Conservation (phyloP, 2,113 vertebrate genomes). For the Noctilio leporinus region DNA sequence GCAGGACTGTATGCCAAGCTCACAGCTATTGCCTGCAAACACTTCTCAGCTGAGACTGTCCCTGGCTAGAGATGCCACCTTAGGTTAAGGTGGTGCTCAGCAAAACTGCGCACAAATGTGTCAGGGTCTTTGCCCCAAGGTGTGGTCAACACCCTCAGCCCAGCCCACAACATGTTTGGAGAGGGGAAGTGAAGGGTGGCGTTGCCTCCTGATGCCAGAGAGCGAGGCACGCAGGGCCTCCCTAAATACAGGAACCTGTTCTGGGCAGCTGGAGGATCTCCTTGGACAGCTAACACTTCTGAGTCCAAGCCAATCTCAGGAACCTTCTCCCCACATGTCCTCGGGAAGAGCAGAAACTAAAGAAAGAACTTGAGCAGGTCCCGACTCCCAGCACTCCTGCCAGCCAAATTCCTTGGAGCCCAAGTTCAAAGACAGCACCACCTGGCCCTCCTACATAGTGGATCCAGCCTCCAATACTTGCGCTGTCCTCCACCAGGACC, state of each 20-base stretch:
- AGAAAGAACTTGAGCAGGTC: constrained; percentile 73
- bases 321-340: constrained; percentile 73
- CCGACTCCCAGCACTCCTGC: constrained; percentile 80
- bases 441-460: constrained; percentile 82
- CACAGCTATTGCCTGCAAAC: constrained; percentile 89
- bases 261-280: constrained; percentile 83
- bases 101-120: constrained; percentile 86
- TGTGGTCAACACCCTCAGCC: constrained; percentile 81
- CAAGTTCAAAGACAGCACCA: constrained; percentile 89
- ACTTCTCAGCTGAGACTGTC: constrained; percentile 93
- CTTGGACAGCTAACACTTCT: constrained; percentile 83
- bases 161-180: constrained; percentile 83
- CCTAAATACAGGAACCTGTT: constrained; percentile 87
- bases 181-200: constrained; percentile 84
- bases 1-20: constrained; percentile 89
- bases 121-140: constrained; percentile 78
- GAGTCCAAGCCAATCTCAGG: constrained; percentile 85
- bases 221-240: constrained; percentile 85
- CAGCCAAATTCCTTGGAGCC: constrained; percentile 86
- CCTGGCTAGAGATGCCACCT: constrained; percentile 89
- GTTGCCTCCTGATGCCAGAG: constrained; percentile 80
- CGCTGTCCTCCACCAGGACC: constrained; percentile 81
- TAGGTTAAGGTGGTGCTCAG: constrained; percentile 82
- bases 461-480: constrained; percentile 88
- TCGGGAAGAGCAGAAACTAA: constrained; percentile 38